Conservation (phyloP, 2,113 vertebrate genomes). For the Tyto alba region DNA sequence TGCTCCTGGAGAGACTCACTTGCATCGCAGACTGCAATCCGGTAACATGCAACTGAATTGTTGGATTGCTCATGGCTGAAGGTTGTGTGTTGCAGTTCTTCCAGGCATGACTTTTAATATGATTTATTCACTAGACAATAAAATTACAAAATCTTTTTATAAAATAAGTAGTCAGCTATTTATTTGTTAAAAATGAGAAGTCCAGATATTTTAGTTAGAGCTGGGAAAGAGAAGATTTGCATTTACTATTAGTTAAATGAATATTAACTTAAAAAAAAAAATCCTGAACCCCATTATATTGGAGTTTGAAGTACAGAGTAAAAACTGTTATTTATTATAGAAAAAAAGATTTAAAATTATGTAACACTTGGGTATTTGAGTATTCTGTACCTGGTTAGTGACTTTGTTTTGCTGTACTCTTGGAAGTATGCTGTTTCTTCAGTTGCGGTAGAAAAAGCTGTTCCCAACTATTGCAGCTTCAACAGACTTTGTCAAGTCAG, state of each 20-base stretch:
- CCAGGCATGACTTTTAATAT: background rate
- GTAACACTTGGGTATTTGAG: rapidly evolving
- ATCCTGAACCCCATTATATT: background rate
- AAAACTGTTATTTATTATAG: background rate
- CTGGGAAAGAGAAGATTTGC: background rate
- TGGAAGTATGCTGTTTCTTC: background rate
- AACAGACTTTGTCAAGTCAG: background rate
- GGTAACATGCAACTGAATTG: background rate
- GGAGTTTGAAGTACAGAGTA: background rate
- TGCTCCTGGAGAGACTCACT: background rate
- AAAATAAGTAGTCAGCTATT: background rate
- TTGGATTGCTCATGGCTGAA: background rate
- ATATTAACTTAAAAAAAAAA: background rate
- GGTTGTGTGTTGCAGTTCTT: background rate
- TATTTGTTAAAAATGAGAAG: background rate
- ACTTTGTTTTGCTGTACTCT: background rate
- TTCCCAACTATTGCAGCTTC: background rate
- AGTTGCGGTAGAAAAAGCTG: background rate
- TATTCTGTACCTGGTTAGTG: background rate
- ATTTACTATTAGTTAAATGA: background rate
- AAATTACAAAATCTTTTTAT: background rate
- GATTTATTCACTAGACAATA: background rate
- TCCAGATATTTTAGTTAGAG: background rate
- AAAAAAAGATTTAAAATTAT: no score
- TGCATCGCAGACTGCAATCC: background rate